A percentile compares a stretch with the other conserved stretches of the same genome.
phyloP scores from a whole-genome alignment of 2,113 vertebrate species.

The Cyphomyrus plagiostoma region DNA sequence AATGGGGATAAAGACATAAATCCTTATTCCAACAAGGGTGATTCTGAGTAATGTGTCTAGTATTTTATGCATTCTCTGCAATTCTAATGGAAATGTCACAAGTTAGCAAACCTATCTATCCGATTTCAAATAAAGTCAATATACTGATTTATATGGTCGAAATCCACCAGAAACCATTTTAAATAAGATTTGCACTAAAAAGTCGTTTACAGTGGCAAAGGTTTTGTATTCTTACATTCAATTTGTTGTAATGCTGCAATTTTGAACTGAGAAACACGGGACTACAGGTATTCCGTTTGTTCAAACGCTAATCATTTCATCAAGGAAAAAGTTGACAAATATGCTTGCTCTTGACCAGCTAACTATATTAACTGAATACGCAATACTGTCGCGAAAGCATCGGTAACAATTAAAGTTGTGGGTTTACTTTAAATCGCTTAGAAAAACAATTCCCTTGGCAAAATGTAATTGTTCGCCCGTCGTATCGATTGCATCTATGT shows the following conservation, averaged over 20 bases:
- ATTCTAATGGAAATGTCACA: not conserved
- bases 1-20: not conserved
- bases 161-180: not conserved
- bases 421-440: not conserved
- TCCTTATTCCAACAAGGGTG: not conserved
- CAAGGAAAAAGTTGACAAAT: not conserved
- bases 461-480: not conserved
- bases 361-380: not conserved
- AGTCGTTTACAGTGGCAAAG: not conserved
- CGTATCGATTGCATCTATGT: not conserved
- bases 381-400: not conserved
- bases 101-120: not conserved
- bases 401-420: not conserved
- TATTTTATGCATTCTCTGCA: not conserved
- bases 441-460: not conserved
- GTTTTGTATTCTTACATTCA: not conserved
- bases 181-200: not conserved
- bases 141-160: not conserved
- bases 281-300: not conserved
- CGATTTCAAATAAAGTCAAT: not conserved
- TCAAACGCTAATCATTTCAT: not conserved
- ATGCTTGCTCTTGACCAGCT: not conserved
- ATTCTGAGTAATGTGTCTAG: not conserved
- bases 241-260: not conserved
- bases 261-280: not conserved